Evolutionary conservation across 2,113 vertebrate species (phyloP).

Genomic region (Balaenoptera acutorostrata): DNA sequence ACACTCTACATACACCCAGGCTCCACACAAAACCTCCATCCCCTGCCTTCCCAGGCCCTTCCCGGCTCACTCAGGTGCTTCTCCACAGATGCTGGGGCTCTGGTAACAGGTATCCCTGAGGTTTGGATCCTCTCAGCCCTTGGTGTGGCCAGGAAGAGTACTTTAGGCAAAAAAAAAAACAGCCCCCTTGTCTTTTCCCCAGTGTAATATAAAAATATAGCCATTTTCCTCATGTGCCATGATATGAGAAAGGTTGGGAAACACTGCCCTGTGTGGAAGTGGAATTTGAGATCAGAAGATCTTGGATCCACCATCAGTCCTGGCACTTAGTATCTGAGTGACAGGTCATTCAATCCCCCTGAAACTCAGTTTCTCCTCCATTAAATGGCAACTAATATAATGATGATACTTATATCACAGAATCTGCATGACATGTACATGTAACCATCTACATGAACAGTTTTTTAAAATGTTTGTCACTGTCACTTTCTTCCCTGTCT

Average conservation of each 20-base stretch:
- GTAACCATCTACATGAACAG: neutral
- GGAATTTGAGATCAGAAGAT: neutral
- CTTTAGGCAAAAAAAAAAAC: neutral
- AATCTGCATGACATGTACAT: neutral
- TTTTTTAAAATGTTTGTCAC: neutral
- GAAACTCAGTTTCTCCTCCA: neutral
- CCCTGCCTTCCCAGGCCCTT: neutral
- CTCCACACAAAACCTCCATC: neutral
- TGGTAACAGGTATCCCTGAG: neutral
- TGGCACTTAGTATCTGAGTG: neutral
- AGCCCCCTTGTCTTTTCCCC: neutral
- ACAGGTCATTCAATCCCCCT: neutral
- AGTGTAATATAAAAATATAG: neutral
- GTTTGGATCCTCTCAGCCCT: neutral
- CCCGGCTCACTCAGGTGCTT: neutral
- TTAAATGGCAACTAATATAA: neutral
- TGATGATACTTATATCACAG: neutral
- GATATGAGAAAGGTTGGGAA: neutral
- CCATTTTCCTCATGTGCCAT: neutral
- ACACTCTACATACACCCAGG: neutral
- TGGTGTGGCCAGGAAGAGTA: neutral
- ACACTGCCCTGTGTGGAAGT: neutral
- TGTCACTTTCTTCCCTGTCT: neutral
- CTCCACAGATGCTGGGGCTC: neutral
- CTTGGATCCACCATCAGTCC: neutral